These are phyloP conservation scores for Microtus richardsoni DNA, from an alignment of 2,113 vertebrate genomes.

Conservation along the genomic window DNA sequence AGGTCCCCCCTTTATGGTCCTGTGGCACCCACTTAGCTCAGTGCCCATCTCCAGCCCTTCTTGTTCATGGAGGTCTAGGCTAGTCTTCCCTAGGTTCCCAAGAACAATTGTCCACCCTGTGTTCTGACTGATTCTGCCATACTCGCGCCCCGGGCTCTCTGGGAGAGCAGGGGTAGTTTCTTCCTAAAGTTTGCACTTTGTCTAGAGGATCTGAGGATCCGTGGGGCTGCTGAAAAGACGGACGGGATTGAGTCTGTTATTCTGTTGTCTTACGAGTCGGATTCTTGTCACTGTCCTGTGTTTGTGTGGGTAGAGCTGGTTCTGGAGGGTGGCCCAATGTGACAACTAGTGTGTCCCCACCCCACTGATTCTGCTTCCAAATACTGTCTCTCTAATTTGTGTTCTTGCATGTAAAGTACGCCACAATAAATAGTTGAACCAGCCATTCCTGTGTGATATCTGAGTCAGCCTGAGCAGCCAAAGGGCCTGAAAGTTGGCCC, in stretches of 20 bases:
- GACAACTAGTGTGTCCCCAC: conserved; percentile 66
- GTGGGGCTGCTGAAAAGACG: conserved; percentile 64
- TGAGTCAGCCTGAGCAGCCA: background rate
- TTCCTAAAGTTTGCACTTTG: conserved; percentile 82
- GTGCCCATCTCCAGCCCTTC: background rate
- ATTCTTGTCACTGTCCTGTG: conserved; percentile 50
- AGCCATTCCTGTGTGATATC: conserved; percentile 79
- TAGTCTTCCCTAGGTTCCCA: background rate
- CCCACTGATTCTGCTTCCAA: conserved; percentile 84
- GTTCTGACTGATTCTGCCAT: conserved; percentile 71
- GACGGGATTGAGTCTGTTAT: conserved; percentile 73
- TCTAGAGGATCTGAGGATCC: conserved; percentile 78
- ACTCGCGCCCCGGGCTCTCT: conserved; percentile 79
- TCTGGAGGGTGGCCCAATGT: conserved; percentile 53
- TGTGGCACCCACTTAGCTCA: background rate
- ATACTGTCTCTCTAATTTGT: conserved; percentile 89
- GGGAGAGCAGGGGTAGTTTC: conserved; percentile 75
- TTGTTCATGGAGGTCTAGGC: background rate
- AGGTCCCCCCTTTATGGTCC: background rate
- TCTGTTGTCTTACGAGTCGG: conserved; percentile 63
- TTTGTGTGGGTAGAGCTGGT: conserved; percentile 67
- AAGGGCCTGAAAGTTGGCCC: background rate
- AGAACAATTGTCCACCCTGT: conserved; percentile 60
- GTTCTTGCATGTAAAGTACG: conserved; percentile 94
- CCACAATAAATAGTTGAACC: conserved; percentile 85